Evolutionary conservation across 1,140 invertebrate genomes (phyloP).

Genomic region (Pteromalus puparum): DNA sequence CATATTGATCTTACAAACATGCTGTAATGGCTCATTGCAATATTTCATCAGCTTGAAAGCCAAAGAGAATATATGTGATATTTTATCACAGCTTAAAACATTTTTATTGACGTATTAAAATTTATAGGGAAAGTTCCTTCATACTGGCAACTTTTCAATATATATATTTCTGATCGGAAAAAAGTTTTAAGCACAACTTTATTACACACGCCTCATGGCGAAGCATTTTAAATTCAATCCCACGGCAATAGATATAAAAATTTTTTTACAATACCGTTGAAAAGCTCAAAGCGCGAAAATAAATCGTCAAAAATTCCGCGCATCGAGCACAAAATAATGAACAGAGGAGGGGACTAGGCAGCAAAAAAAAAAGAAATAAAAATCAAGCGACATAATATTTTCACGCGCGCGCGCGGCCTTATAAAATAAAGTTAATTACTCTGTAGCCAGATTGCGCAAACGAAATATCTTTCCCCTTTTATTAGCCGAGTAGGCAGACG

Average conservation of each 20-base stretch:
- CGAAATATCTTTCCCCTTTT: constrained; percentile 8
- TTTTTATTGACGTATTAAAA: neutral
- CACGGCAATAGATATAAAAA: neutral
- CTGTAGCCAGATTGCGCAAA: constrained; percentile 19
- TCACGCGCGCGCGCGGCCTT: neutral
- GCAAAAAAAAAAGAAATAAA: neutral
- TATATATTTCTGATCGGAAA: neutral
- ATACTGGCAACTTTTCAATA: neutral
- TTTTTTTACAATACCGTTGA: neutral
- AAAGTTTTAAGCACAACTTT: neutral
- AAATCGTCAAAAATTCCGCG: neutral
- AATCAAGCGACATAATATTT: neutral
- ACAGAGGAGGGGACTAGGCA: neutral
- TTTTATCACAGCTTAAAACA: neutral
- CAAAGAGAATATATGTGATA: neutral
- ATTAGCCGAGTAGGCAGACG: neutral
- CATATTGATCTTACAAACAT: too few species aligned
- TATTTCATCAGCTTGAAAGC: neutral
- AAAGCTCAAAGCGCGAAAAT: neutral
- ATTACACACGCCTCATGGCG: neutral
- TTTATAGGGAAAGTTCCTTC: neutral
- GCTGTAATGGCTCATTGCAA: too few species aligned
- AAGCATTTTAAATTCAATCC: constrained; percentile 4
- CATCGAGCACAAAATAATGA: neutral
- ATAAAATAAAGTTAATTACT: constrained; percentile 21